phyloP scores from a whole-genome alignment of 2,888 invertebrate species.

The Agrochola lota region DNA sequence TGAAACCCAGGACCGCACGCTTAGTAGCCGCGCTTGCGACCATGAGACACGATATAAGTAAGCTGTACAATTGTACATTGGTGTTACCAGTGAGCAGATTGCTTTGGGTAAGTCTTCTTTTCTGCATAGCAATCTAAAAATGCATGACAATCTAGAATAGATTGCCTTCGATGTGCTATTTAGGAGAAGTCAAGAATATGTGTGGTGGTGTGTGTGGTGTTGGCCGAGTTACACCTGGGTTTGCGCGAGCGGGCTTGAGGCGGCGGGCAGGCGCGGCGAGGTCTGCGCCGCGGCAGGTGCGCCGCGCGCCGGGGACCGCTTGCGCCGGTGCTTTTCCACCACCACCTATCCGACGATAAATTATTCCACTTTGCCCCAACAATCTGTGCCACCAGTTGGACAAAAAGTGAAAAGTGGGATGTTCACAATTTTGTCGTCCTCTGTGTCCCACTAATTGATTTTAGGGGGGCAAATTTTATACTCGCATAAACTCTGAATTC shows the following conservation, averaged over 20 bases:
- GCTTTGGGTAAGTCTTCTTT: background rate
- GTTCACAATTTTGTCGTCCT: background rate
- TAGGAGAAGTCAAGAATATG: background rate
- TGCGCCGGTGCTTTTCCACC: constrained; percentile 68
- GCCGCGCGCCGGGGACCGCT: constrained; percentile 36
- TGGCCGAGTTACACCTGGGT: constrained; percentile 24
- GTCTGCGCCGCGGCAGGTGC: constrained; percentile 32
- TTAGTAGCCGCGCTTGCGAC: background rate
- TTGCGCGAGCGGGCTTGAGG: constrained; percentile 61
- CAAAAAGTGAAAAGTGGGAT: too few relatives aligned
- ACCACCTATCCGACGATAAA: constrained; percentile 62
- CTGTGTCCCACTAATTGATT: background rate
- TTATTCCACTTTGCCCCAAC: background rate
- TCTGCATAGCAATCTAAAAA: background rate
- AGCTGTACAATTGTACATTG: too few relatives aligned
- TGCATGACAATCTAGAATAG: background rate
- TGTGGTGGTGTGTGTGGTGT: background rate
- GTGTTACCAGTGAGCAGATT: background rate
- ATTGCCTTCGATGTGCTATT: too few relatives aligned
- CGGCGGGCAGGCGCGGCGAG: constrained; percentile 63
- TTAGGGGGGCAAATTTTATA: background rate
- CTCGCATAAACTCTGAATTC: background rate
- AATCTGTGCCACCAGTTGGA: background rate
- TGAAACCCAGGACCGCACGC: background rate
- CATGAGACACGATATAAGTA: background rate